A percentile compares a stretch with the other conserved stretches of the same genome.
Conservation (phyloP, 2,888 invertebrate species). For the Micoletzkya japonica region DNA sequence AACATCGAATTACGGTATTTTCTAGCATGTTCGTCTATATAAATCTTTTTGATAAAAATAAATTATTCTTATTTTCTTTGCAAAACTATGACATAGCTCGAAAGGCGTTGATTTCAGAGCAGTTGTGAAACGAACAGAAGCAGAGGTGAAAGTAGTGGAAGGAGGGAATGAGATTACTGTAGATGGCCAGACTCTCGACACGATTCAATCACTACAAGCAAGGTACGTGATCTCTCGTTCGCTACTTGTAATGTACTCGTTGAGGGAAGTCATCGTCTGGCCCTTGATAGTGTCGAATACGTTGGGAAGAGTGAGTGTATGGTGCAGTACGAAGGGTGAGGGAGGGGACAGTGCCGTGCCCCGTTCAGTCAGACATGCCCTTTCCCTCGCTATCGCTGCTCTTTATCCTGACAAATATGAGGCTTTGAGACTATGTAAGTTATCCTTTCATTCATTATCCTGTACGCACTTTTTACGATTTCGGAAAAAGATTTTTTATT, state of each 20-base stretch:
- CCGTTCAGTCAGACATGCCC: slow-evolving; percentile 55
- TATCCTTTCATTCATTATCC: background rate
- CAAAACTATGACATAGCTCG: no score
- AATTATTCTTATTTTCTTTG: no score
- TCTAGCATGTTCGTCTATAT: no score
- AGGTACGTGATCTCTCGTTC: slow-evolving; percentile 39
- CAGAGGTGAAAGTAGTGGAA: slow-evolving; percentile 47
- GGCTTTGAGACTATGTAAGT: slow-evolving; percentile 49
- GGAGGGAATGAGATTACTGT: slow-evolving; percentile 54
- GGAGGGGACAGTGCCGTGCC: slow-evolving; percentile 53
- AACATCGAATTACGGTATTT: no score
- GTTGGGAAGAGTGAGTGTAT: slow-evolving; percentile 54
- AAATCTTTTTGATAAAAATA: no score
- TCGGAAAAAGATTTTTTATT: no score
- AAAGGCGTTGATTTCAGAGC: slow-evolving; percentile 41
- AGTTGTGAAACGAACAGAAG: slow-evolving; percentile 52
- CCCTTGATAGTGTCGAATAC: slow-evolving; percentile 55
- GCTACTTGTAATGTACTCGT: background rate
- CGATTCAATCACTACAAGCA: slow-evolving; percentile 51
- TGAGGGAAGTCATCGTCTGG: slow-evolving; percentile 55
- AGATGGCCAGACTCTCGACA: slow-evolving; percentile 48
- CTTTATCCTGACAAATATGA: slow-evolving; percentile 51
- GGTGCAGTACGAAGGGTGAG: slow-evolving; percentile 37
- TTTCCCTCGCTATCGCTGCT: slow-evolving; percentile 55
- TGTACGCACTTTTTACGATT: background rate